Evolutionary conservation across 2,113 vertebrate species (phyloP), one percentile per base, ranked within the genome.

Genomic region (Boulengeromyrus knoepffleri): DNA sequence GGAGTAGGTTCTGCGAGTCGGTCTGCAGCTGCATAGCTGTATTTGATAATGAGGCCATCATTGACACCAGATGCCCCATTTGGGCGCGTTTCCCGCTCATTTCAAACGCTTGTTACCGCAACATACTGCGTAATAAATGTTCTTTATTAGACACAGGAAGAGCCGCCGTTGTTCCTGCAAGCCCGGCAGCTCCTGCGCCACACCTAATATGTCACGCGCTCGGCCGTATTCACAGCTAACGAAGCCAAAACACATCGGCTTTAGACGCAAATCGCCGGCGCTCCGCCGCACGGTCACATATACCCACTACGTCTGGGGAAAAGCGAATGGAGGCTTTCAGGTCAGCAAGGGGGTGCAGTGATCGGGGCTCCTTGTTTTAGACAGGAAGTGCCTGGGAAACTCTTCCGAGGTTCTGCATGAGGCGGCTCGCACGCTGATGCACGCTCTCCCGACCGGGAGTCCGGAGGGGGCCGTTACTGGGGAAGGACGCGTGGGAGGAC

Each of bases 401-500:
- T 80, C 74, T 80, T 80, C 74, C 74, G 74, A 19, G 36, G 31
- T 19, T 80, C 74, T 2, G 36, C 19, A 3, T 1, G 31, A 39
- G 31, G 74, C 15, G 15, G 31, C 62, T 31, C 36, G 2, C 50
- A 53, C 13, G 8, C 27, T 50, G 47, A 56, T 36, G 50, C 49
- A n/a, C 3, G 8, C 49, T 7, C 13, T 17, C 85, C 31, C 21
- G 36, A 42, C 15, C 74, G 4, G 74, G 74, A 10, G 47, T 86
- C 85, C n/a, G 9, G 85, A n/a, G 45, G 31, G 24, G 15, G 94
- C 94, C 94, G 95, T 95, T 94, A 94, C 94, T 94, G 93, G 89
- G 89, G 92, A 91, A 92, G 93, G 91, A 92, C 93, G 92, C 95
- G 93, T 92, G 91, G 87, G 90, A 91, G 94, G 95, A 95, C 93